A percentile compares a stretch with the other conserved stretches of the same genome.
phyloP scores from a whole-genome alignment of 2,797 vertebrate species.

The Aldrovandia affinis region DNA sequence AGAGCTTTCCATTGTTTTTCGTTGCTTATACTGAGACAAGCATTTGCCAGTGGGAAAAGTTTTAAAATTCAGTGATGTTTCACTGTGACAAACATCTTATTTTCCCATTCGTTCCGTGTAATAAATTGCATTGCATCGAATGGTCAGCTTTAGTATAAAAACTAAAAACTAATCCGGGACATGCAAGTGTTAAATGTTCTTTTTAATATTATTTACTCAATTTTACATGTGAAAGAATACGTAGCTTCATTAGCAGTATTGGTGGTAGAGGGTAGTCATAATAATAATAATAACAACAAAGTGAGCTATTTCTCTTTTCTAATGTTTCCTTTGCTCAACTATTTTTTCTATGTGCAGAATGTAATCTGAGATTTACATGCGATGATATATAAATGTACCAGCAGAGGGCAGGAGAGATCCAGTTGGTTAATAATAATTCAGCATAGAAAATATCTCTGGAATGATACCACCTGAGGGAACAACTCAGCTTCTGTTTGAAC shows the following conservation, averaged over 20 bases:
- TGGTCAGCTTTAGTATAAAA: not conserved
- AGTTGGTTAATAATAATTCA: not conserved
- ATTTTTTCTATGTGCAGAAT: not conserved
- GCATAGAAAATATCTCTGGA: not conserved
- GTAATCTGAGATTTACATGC: not conserved
- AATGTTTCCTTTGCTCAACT: not conserved
- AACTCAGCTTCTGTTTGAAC: not conserved
- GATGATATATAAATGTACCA: not conserved
- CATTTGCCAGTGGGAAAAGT: not conserved
- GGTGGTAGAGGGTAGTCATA: no score
- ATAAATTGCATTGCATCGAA: not conserved
- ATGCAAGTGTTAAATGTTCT: not conserved
- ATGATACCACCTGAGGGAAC: not conserved
- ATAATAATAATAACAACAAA: not conserved
- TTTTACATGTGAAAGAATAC: no score
- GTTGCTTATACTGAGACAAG: not conserved
- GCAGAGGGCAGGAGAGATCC: conserved; percentile 63
- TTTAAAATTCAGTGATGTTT: not conserved
- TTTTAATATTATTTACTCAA: not conserved
- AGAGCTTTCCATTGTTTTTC: no score
- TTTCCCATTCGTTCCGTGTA: not conserved
- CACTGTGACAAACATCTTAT: not conserved
- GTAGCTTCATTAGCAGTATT: no score
- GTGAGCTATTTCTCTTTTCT: not conserved
- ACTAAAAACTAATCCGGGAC: not conserved